Percentiles rank a stretch among this genome's conserved stretches.
phyloP scores from a whole-genome alignment of 2,797 vertebrate species.

The Chaenodraco wilsoni region DNA sequence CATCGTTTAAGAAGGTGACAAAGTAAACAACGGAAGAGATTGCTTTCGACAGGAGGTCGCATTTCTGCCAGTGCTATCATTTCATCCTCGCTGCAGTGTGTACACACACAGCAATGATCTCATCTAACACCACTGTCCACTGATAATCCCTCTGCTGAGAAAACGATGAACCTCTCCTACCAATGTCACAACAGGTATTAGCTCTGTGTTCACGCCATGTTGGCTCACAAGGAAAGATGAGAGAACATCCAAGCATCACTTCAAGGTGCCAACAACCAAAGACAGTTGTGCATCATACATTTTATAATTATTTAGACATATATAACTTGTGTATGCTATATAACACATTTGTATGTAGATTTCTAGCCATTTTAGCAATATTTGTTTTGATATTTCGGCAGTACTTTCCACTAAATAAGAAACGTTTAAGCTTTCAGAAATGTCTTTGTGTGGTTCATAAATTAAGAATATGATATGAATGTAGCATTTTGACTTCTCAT shows the following conservation, averaged over 20 bases:
- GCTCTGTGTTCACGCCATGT: neutral
- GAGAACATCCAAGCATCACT: conserved; percentile 5
- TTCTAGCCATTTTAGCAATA: neutral
- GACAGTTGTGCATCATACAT: neutral
- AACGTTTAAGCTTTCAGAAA: neutral
- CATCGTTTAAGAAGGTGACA: conserved; percentile 64
- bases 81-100: conserved; percentile 36
- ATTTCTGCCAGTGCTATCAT: conserved; percentile 52
- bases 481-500: conserved; percentile 8
- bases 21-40: conserved; percentile 69
- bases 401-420: neutral
- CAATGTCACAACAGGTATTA: conserved; percentile 5
- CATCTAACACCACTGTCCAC: conserved; percentile 22
- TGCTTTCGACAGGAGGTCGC: conserved; percentile 54
- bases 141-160: conserved; percentile 25
- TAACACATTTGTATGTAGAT: neutral
- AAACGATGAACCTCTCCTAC: conserved; percentile 11
- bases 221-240: neutral
- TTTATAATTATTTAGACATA: no score
- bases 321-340: neutral
- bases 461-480: conserved; percentile 8
- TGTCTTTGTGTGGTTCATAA: conserved; percentile 2
- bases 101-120: conserved; percentile 31
- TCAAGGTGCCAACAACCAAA: neutral
- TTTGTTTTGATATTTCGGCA: neutral